Conservation (phyloP, 2,888 invertebrate genomes). For the Eucera pruinosa region DNA sequence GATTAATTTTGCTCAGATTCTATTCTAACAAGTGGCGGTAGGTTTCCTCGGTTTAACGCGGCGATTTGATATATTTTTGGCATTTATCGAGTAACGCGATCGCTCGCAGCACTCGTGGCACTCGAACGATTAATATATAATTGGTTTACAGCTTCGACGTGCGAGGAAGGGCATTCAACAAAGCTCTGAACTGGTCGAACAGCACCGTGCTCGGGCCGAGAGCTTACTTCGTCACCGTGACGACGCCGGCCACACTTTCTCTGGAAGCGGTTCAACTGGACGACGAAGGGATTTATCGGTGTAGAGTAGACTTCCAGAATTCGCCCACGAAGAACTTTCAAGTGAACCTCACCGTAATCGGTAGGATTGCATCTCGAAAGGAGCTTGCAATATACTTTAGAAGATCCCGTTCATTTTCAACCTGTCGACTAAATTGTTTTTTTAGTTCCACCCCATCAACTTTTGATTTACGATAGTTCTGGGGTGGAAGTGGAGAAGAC, state of each 20-base stretch:
- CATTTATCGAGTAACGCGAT: no score
- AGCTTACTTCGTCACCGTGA: constrained; percentile 86
- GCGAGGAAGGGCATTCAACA: constrained; percentile 84
- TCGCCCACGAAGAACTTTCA: constrained; percentile 86
- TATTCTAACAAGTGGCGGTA: no score
- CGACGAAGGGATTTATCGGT: constrained; percentile 85
- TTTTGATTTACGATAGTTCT: constrained; percentile 84
- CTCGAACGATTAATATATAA: no score
- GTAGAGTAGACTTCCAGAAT: constrained; percentile 86
- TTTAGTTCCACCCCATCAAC: constrained; percentile 84
- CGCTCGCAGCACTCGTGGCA: no score
- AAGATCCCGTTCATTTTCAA: not conserved
- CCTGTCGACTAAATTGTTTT: constrained; percentile 27
- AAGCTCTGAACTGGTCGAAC: constrained; percentile 85
- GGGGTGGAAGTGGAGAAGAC: constrained; percentile 84
- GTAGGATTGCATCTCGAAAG: constrained; percentile 79
- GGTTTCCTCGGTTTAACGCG: no score
- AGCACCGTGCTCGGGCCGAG: constrained; percentile 85
- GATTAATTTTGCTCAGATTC: no score
- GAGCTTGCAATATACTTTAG: no score
- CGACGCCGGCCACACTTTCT: constrained; percentile 84
- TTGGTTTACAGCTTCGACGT: constrained; percentile 86
- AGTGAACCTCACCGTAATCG: constrained; percentile 86
- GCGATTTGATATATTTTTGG: no score
- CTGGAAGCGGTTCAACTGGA: constrained; percentile 84